A percentile compares a stretch with the other conserved stretches of the same genome.
Evolutionary conservation across 2,888 invertebrate species (phyloP).

Genomic region (Eutolmus rufibarbis): DNA sequence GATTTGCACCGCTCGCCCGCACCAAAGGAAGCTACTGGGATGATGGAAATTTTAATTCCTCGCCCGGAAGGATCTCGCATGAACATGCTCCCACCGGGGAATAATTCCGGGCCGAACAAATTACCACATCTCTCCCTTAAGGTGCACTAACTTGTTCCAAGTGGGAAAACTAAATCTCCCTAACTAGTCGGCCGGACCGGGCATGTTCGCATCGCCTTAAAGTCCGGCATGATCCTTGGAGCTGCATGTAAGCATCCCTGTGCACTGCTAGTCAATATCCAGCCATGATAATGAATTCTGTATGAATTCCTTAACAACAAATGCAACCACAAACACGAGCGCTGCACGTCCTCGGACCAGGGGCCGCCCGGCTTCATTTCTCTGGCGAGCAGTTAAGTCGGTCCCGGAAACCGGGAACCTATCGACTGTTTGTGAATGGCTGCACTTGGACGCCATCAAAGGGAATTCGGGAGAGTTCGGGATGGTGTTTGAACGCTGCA

Average conservation of each 20-base stretch:
- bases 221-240: neutral
- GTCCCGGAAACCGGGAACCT: neutral
- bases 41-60: neutral
- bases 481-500: constrained; percentile 28
- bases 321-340: constrained; percentile 26
- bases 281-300: constrained; percentile 36
- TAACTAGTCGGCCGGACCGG: neutral
- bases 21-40: neutral
- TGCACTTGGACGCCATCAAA: constrained; percentile 20
- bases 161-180: neutral
- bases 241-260: constrained; percentile 11
- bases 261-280: constrained; percentile 28
- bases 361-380: constrained; percentile 1
- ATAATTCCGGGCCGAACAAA: neutral
- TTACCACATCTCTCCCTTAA: constrained; percentile 1
- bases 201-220: neutral
- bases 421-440: constrained; percentile 24
- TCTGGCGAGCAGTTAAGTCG: constrained; percentile 22
- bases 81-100: neutral
- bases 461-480: constrained; percentile 23
- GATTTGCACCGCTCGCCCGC: neutral
- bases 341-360: neutral
- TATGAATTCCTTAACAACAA: constrained; percentile 40
- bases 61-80: neutral
- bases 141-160: neutral